Base-by-base conservation (phyloP, 2,797 vertebrate species). In the Brachyalestes nurse region DNA sequence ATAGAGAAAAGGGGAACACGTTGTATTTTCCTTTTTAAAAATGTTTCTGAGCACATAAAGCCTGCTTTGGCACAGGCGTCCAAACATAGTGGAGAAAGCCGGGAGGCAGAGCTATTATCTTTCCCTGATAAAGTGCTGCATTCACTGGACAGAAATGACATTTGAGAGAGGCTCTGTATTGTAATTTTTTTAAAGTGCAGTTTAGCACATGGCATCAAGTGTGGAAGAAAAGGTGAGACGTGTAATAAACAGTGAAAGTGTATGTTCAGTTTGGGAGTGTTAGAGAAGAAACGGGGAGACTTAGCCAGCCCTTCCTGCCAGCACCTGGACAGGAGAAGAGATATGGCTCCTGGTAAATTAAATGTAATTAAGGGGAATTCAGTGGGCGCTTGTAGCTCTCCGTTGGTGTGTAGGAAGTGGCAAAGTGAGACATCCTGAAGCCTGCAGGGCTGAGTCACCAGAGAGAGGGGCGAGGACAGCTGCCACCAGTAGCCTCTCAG, bases 331-430 rank as follows among this genome's bases (percentile, higher is more conserved):
- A 61, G 47, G 47, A 49, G 13, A 66, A 73, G 72, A 67, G 53
- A 82, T 70, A 81, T 19, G 67, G 77, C 71, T 76, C 78, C 34
- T 79, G 78, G 72, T 77, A 84, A 90, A 89, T 85, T 72, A 86
- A 87, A 83, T 75, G 75, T 82, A 79, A 87, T 88, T 78, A 89
- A 82, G 82, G 65, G 40, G 67, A 45, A 79, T 84, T 75, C 38
- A 65, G 81, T 77, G 76, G 84, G 83, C 17, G 78, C 78, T 75
- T 81, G 82, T 72, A 77, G 72, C 75, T 75, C 74, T 79, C 76
- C 23, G 78, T 40, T 73, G 49, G 60, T n/a, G 71, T 76, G 74
- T 75, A 86, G 87, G 86, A 89, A 87, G 81, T 75, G 28, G 72
- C 60, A 61, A 80, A 76, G 78, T 51, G 72, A 84, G 80, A 77